Percentiles rank a stretch among this genome's conserved stretches.
Conservation (phyloP, 1,140 invertebrate species). For the Probaryconus sp. region DNA sequence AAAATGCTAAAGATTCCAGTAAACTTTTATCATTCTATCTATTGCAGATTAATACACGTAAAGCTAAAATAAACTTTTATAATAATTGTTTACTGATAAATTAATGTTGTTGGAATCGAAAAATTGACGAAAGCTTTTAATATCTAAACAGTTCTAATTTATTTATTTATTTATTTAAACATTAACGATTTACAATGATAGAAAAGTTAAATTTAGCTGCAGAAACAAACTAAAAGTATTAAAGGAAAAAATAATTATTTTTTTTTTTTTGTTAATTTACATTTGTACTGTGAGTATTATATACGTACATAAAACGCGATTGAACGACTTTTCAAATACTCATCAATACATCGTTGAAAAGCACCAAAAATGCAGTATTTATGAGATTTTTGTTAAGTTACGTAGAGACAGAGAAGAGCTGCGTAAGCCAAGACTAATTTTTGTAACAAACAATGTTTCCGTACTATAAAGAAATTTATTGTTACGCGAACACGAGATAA, state of each 20-base stretch:
- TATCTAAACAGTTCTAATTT: too few relatives aligned
- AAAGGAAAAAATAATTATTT: too few relatives aligned
- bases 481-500: too few relatives aligned
- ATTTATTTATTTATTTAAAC: slow-evolving; percentile 41
- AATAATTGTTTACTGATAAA: too few relatives aligned
- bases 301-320: slow-evolving; percentile 1
- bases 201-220: slow-evolving; percentile 17
- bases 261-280: slow-evolving; percentile 10
- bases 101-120: too few relatives aligned
- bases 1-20: too few relatives aligned
- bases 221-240: slow-evolving; percentile 46
- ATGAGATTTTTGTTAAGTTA: slow-evolving; percentile 48
- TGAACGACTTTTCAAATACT: slow-evolving; percentile 38
- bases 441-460: slow-evolving; percentile 12
- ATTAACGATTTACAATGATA: neutral
- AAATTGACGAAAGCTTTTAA: slow-evolving; percentile 13
- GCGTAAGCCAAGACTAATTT: slow-evolving; percentile 45
- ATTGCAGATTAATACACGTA: too few relatives aligned
- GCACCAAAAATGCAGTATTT: slow-evolving; percentile 35
- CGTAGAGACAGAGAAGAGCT: slow-evolving; percentile 14
- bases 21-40: too few relatives aligned
- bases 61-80: too few relatives aligned
- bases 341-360: slow-evolving; percentile 9
- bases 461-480: too few relatives aligned
- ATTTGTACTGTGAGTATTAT: slow-evolving; percentile 1